These are phyloP conservation scores for Crocuta crocuta DNA, from an alignment of 2,113 vertebrate genomes.

Conservation along the genomic window DNA sequence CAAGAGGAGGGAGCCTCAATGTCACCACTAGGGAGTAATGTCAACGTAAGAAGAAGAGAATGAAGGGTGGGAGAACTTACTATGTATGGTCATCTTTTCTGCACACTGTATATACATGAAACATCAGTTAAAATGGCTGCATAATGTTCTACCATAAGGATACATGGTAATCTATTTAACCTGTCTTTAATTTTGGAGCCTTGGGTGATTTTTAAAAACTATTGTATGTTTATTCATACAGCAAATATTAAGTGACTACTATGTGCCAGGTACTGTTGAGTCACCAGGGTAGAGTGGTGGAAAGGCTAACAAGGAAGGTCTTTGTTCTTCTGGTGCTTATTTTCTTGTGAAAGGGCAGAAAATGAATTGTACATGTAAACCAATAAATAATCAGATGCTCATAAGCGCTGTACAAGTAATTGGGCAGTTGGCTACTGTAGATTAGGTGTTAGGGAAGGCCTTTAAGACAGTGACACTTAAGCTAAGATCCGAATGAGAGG, in stretches of 20 bases:
- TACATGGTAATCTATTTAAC: neutral
- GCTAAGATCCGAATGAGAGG: neutral
- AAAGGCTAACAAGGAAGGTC: neutral
- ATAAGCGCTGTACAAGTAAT: neutral
- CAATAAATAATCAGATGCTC: conserved; percentile 17
- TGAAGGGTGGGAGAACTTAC: neutral
- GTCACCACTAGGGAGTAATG: neutral
- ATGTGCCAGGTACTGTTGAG: neutral
- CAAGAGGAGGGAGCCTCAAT: neutral
- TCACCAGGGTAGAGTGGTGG: neutral
- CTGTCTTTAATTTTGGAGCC: neutral
- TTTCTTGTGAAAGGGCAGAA: conserved; percentile 19
- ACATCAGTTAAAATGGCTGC: neutral
- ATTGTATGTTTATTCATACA: neutral
- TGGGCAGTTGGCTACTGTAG: neutral
- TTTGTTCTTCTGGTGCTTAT: neutral
- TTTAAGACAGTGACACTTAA: neutral
- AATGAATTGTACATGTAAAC: neutral
- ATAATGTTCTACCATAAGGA: neutral
- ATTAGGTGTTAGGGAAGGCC: neutral
- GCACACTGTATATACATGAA: neutral
- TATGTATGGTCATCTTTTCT: neutral
- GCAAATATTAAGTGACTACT: neutral
- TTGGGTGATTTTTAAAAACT: neutral
- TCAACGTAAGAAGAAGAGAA: neutral